phyloP scores from a whole-genome alignment of 1,140 invertebrate genomes.

The Drosophila carrolli region DNA sequence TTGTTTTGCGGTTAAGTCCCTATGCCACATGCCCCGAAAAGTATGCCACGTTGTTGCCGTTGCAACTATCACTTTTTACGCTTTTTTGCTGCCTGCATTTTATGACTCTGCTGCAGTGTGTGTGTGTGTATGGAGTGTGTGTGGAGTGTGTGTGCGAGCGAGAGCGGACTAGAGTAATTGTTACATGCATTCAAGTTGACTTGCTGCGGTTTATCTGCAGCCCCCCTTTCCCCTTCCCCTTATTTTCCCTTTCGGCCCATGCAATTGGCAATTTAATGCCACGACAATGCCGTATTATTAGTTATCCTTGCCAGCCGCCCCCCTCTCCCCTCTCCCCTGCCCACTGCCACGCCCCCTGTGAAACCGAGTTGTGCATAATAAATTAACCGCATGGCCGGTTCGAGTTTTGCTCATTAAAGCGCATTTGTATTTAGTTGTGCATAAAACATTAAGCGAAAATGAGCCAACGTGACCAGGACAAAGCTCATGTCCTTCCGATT shows the following conservation, averaged over 20 bases:
- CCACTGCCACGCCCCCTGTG: slow-evolving; percentile 19
- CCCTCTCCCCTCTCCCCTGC: background rate
- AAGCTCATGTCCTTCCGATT: slow-evolving; percentile 25
- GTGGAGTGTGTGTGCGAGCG: slow-evolving; percentile 1
- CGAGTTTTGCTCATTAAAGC: slow-evolving; percentile 71
- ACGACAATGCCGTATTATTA: slow-evolving; percentile 68
- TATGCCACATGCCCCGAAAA: slow-evolving; percentile 45
- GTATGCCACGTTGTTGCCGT: slow-evolving; percentile 53
- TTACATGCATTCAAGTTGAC: slow-evolving; percentile 64
- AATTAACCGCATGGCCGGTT: slow-evolving; percentile 71
- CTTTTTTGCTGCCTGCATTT: slow-evolving; percentile 58
- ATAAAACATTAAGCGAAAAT: slow-evolving; percentile 80
- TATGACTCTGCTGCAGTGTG: slow-evolving; percentile 34
- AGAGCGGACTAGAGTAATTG: slow-evolving; percentile 63
- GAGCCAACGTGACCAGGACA: slow-evolving; percentile 67
- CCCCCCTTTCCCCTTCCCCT: background rate
- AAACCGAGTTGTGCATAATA: slow-evolving; percentile 75
- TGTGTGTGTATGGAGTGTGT: background rate
- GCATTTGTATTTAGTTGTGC: slow-evolving; percentile 81
- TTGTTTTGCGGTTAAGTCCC: slow-evolving; percentile 48
- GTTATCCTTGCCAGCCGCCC: slow-evolving; percentile 36
- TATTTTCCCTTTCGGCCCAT: background rate
- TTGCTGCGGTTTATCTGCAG: slow-evolving; percentile 52
- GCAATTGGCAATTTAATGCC: slow-evolving; percentile 52
- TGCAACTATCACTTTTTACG: slow-evolving; percentile 51